A percentile compares a stretch with the other conserved stretches of the same genome.
These are phyloP conservation scores for Tretioscincus oriximinensis DNA, from an alignment of 2,113 vertebrate species.

Conservation along the genomic window DNA sequence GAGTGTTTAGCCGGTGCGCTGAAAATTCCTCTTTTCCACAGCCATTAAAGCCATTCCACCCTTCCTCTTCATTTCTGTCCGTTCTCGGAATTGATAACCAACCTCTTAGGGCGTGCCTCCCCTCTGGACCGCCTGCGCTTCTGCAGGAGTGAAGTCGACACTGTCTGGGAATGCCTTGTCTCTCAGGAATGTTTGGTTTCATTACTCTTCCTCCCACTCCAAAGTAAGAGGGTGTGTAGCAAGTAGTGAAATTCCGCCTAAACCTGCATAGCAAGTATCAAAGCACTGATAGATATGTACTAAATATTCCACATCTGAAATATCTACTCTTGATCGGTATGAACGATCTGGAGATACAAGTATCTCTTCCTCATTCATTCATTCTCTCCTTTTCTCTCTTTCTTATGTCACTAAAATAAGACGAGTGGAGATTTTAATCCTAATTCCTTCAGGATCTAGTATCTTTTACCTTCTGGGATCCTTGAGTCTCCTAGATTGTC, in stretches of 20 bases:
- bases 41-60: too few species aligned
- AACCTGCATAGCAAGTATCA: slow-evolving; percentile 4
- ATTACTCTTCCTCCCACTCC: background rate
- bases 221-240: background rate
- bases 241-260: accelerated
- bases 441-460: background rate
- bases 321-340: slow-evolving; percentile 1
- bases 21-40: too few species aligned
- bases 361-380: background rate
- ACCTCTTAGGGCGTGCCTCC: background rate
- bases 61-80: background rate
- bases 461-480: slow-evolving; percentile 26
- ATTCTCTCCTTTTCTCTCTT: too few species aligned
- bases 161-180: slow-evolving; percentile 1
- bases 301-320: background rate
- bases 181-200: background rate
- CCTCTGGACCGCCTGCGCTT: background rate
- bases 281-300: background rate
- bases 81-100: background rate
- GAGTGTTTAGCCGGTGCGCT: too few species aligned
- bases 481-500: background rate
- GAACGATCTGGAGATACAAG: slow-evolving; percentile 14
- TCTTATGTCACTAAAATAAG: slow-evolving; percentile 27
- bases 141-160: background rate
- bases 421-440: slow-evolving; percentile 18